A percentile compares a stretch with the other conserved stretches of the same genome.
Evolutionary conservation across 2,113 vertebrate species (phyloP).

Genomic region (Lamprotornis superbus): DNA sequence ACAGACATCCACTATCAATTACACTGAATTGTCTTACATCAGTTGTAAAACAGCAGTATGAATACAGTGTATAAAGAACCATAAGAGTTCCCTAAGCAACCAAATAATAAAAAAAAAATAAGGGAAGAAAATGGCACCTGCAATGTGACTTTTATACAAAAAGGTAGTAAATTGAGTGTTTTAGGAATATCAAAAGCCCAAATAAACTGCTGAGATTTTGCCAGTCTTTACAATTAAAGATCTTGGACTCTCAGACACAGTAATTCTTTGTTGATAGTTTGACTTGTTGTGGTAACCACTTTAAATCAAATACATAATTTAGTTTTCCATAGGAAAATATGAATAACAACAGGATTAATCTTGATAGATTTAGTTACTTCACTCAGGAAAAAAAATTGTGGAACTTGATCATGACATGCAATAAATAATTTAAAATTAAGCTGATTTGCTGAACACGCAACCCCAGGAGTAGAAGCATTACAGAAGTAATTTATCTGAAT

Average conservation of each 20-base stretch:
- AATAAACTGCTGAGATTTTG: background rate
- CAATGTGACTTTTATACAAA: background rate
- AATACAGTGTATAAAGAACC: background rate
- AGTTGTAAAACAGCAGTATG: background rate
- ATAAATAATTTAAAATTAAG: background rate
- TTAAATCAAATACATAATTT: background rate
- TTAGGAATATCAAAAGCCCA: background rate
- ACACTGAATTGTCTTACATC: background rate
- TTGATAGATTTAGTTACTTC: background rate
- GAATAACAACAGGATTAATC: background rate
- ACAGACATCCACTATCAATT: background rate
- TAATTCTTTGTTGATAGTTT: background rate
- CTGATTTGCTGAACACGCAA: background rate
- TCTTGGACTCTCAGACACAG: background rate
- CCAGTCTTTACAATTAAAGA: background rate
- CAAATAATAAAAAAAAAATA: background rate
- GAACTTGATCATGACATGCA: background rate
- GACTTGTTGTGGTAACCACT: background rate
- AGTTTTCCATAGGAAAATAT: background rate
- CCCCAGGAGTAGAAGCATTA: background rate
- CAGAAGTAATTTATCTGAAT: background rate
- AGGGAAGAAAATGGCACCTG: rapidly evolving
- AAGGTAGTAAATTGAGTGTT: background rate
- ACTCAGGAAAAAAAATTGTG: background rate
- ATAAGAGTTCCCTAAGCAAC: background rate